phyloP scores from a whole-genome alignment of 1,140 invertebrate species.

The Mylabris phalerata region DNA sequence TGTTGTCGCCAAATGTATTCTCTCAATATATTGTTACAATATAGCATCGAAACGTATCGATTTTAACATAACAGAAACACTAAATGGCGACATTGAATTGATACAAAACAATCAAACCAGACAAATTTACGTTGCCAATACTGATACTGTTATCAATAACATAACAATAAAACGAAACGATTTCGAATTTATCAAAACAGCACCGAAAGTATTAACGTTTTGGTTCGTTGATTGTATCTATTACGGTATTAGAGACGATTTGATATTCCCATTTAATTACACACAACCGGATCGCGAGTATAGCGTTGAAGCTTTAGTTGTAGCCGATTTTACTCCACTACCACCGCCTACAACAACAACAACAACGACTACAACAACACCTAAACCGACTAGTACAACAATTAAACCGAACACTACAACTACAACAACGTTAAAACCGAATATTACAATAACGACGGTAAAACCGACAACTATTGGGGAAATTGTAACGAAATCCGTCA shows the following conservation, averaged over 20 bases:
- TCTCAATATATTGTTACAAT: constrained; percentile 35
- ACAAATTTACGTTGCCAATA: constrained; percentile 55
- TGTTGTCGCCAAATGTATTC: constrained; percentile 44
- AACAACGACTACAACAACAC: constrained; percentile 46
- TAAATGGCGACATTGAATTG: constrained; percentile 58
- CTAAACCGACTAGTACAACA: constrained; percentile 42
- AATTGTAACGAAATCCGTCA: constrained; percentile 13
- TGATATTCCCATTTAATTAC: constrained; percentile 57
- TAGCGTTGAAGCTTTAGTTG: constrained; percentile 60
- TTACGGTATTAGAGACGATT: constrained; percentile 56
- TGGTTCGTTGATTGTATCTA: constrained; percentile 74
- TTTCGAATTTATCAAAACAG: constrained; percentile 52
- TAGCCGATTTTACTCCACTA: constrained; percentile 57
- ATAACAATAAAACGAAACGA: constrained; percentile 55
- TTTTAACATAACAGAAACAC: constrained; percentile 54
- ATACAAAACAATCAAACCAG: constrained; percentile 53
- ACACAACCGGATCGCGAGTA: constrained; percentile 51
- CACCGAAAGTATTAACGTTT: constrained; percentile 57
- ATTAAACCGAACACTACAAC: constrained; percentile 23
- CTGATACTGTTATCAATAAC: constrained; percentile 49
- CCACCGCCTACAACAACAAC: constrained; percentile 55
- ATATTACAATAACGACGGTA: constrained; percentile 22
- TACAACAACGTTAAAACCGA: constrained; percentile 26
- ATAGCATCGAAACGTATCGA: constrained; percentile 42
- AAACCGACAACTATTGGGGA: constrained; percentile 20